phyloP scores from a whole-genome alignment of 2,113 vertebrate species.

The Edolisoma coerulescens region DNA sequence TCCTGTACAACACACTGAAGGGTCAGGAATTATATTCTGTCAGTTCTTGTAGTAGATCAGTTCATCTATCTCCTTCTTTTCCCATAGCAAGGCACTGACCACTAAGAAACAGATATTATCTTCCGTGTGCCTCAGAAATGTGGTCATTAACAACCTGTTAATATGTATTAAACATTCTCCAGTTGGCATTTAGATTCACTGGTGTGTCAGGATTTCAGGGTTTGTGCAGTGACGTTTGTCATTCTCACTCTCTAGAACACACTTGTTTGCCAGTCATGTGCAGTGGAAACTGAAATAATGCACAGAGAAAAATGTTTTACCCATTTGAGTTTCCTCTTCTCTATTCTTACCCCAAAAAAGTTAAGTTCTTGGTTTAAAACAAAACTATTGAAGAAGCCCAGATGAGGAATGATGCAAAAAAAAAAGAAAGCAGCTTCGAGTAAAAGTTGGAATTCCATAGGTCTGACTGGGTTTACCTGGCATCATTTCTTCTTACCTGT shows the following conservation, averaged over 20 bases:
- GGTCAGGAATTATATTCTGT: background rate
- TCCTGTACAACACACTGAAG: background rate
- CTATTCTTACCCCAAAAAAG: background rate
- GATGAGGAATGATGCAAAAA: background rate
- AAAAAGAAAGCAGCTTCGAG: background rate
- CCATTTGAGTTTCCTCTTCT: background rate
- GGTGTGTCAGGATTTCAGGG: background rate
- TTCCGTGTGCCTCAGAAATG: background rate
- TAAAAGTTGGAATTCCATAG: background rate
- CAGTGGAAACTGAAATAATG: background rate
- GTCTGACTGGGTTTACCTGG: background rate
- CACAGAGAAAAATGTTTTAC: background rate
- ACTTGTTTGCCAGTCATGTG: rapidly evolving
- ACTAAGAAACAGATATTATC: background rate
- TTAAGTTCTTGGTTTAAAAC: background rate
- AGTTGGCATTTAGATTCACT: background rate
- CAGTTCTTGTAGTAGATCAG: background rate
- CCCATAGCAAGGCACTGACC: background rate
- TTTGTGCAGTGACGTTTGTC: background rate
- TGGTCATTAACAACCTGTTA: background rate
- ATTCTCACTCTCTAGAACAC: background rate
- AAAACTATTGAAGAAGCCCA: background rate
- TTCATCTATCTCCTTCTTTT: background rate
- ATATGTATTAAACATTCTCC: background rate
- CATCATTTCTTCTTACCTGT: background rate